Conservation (phyloP, 2,113 vertebrate species). For the Anhinga rufa region DNA sequence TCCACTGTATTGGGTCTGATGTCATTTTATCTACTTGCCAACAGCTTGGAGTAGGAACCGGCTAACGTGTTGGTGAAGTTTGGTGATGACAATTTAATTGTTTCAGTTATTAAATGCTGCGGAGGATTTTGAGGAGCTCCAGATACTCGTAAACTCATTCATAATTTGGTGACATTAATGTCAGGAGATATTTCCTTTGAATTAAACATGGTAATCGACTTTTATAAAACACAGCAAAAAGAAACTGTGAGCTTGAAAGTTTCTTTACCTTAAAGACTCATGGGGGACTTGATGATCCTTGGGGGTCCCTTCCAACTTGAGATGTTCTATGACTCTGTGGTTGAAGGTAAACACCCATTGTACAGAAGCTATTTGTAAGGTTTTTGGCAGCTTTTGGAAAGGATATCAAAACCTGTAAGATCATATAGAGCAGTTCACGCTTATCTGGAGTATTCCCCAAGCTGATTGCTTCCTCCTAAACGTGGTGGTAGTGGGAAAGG, state of each 20-base stretch:
- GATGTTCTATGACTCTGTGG: accelerated
- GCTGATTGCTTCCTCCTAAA: not conserved
- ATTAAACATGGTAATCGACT: accelerated
- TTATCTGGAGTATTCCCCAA: not conserved
- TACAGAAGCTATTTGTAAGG: not conserved
- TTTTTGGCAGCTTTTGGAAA: not conserved
- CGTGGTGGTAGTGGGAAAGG: not conserved
- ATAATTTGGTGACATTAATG: accelerated
- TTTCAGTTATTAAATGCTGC: not conserved
- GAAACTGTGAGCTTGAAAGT: not conserved
- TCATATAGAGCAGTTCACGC: not conserved
- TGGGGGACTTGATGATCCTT: not conserved
- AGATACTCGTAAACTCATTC: not conserved
- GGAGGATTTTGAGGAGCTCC: not conserved
- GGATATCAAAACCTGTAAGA: accelerated
- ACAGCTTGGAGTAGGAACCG: not conserved
- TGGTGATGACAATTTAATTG: not conserved
- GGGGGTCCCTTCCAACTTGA: not conserved
- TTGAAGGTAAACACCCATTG: accelerated
- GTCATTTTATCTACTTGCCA: not conserved
- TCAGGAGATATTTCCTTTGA: not conserved
- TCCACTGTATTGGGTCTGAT: not conserved
- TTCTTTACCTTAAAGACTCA: not conserved
- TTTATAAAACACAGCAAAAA: not conserved
- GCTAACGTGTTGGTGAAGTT: not conserved